Percentiles rank a stretch among this genome's conserved stretches.
Conservation (phyloP, 2,888 invertebrate species). For the Caenorhabditis imperialis region DNA sequence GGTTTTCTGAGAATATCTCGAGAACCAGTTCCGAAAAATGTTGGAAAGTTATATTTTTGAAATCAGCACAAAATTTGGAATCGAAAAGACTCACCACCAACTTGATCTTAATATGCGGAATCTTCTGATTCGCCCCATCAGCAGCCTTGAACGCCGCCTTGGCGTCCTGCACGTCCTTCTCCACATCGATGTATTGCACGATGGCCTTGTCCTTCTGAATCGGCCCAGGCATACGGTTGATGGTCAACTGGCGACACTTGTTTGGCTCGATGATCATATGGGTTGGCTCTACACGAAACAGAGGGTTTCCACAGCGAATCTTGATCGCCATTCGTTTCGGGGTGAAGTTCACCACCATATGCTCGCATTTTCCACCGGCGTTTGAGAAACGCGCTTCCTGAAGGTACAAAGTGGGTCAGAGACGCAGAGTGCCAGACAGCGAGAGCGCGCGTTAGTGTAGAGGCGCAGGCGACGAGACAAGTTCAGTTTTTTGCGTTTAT, state of each 20-base stretch:
- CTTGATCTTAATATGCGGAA: slow-evolving; percentile 48
- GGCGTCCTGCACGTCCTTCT: slow-evolving; percentile 33
- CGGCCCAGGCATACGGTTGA: slow-evolving; percentile 46
- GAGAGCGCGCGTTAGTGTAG: too few relatives aligned
- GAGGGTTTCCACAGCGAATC: slow-evolving; percentile 29
- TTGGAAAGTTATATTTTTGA: too few relatives aligned
- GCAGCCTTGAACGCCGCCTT: slow-evolving; percentile 49
- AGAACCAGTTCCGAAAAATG: too few relatives aligned
- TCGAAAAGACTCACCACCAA: too few relatives aligned
- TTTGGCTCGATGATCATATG: slow-evolving; percentile 50
- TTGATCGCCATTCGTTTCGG: slow-evolving; percentile 60
- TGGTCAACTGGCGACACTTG: slow-evolving; percentile 46
- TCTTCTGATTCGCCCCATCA: slow-evolving; percentile 21
- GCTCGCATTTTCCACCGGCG: slow-evolving; percentile 66
- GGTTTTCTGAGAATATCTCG: too few relatives aligned
- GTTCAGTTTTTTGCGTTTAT: too few relatives aligned
- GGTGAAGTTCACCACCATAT: slow-evolving; percentile 65
- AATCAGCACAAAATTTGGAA: too few relatives aligned
- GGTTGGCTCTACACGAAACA: slow-evolving; percentile 45
- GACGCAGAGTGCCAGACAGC: not conserved
- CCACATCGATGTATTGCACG: slow-evolving; percentile 50
- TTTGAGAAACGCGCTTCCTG: slow-evolving; percentile 53
- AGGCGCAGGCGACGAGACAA: too few relatives aligned
- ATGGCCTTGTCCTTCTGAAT: slow-evolving; percentile 49
- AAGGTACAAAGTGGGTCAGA: too few relatives aligned